These are phyloP conservation scores for Theodoxus fluviatilis DNA, from an alignment of 2,888 invertebrate species.

Conservation along the genomic window DNA sequence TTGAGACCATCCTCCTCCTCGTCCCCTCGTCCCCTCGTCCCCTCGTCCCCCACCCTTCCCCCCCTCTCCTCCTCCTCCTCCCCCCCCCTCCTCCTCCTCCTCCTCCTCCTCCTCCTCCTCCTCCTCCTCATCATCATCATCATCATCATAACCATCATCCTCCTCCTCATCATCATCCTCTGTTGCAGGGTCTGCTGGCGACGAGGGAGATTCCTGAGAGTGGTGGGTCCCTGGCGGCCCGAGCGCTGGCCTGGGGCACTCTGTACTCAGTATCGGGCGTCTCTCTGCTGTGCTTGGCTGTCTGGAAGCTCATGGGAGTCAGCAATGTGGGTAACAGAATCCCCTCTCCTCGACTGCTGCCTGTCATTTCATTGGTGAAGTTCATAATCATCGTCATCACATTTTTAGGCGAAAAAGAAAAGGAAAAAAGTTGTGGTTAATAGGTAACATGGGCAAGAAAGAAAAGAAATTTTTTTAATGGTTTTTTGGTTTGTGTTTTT, in stretches of 20 bases:
- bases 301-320: constrained; percentile 90
- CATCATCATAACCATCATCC: background rate
- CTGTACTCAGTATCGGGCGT: constrained; percentile 87
- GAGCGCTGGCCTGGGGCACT: constrained; percentile 88
- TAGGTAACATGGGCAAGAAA: no score
- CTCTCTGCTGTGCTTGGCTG: constrained; percentile 78
- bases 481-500: background rate
- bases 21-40: no score
- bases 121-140: background rate
- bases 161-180: background rate
- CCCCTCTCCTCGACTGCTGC: background rate
- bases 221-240: constrained; percentile 79
- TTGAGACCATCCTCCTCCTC: no score
- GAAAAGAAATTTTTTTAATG: constrained; percentile 28
- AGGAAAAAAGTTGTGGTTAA: constrained; percentile 22
- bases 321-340: constrained; percentile 73
- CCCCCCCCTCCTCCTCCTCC: background rate
- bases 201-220: constrained; percentile 73
- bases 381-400: constrained; percentile 11
- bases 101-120: background rate
- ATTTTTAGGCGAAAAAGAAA: constrained; percentile 22
- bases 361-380: background rate
- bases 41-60: background rate
- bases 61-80: background rate
- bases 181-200: constrained; percentile 68